Evolutionary conservation across 1,140 invertebrate genomes (phyloP), one percentile per base, ranked within the genome.

Genomic region (Drosophila pseudoananassae): DNA sequence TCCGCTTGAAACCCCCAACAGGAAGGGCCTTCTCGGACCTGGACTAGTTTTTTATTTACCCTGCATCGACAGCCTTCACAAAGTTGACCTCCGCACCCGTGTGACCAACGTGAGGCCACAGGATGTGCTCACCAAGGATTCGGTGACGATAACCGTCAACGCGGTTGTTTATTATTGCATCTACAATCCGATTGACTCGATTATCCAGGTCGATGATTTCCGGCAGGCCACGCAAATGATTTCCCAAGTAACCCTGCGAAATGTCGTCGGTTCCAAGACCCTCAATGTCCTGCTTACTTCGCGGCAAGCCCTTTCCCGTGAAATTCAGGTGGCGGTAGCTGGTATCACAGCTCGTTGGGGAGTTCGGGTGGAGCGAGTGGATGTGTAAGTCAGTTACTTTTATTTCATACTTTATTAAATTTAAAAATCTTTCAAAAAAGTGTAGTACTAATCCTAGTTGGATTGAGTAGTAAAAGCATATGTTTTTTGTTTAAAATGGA

Each of bases 351-450:
- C 57, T 4, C 96, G 96, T 81, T 98, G 98, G 98, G 98, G 98
- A 3, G 97, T 99, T 6, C 97, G 98, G 92, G 97, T 99, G 0
- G 97, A 99, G 92, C 93, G 98, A 73, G 97, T 99, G 20, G 98
- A 98, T 94, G 96, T 99, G 97, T 98, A 93, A 96, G 80, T 17
- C 3, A n/a, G 77, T 17, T 2, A n/a, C 4, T 0, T 10, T 1
- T 8, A 6, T 38, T 50, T 43, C 1, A 2, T 27, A 4, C 20
- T 31, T 31, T 31, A 31, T 10, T 31, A 9, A 31, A 31, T 31
- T 9, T 31, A 8, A 8, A 10, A 31, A 2, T 27, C 25, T 27
- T 27, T 1, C 0, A 27, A 7, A 7, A 27, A 27, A 27, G 23
- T 25, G 3, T 4, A 25, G 23, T 25, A 25, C 4, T 25, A n/a